Evolutionary conservation across 2,888 invertebrate species (phyloP).

Genomic region (Pantelozetes paolii): DNA sequence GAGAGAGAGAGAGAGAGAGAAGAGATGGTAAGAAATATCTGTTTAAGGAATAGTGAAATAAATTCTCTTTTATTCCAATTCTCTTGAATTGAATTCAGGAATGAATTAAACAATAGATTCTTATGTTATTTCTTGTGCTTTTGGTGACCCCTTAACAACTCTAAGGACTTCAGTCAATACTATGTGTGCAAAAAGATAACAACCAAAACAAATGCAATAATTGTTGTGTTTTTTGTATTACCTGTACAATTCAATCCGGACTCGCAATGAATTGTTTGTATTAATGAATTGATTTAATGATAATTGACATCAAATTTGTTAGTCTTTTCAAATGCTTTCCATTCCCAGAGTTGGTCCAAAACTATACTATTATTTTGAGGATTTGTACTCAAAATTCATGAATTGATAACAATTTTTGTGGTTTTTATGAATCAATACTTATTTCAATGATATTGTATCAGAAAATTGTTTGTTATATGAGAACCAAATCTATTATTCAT

Average conservation of each 20-base stretch:
- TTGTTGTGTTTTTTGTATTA: background rate
- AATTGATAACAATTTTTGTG: too few species aligned
- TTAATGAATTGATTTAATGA: too few species aligned
- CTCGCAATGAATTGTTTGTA: too few species aligned
- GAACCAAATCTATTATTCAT: background rate
- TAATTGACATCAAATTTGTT: too few species aligned
- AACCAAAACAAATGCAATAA: constrained; percentile 9
- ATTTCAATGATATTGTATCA: background rate
- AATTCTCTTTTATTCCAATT: constrained; percentile 7
- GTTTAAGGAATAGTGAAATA: background rate
- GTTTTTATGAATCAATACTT: background rate
- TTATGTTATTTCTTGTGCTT: background rate
- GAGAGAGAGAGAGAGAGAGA: background rate
- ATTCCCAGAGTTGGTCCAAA: too few species aligned
- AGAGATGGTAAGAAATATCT: background rate
- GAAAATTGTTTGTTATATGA: background rate
- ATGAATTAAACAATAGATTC: background rate
- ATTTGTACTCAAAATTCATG: too few species aligned
- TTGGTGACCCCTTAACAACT: background rate
- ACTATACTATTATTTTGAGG: too few species aligned
- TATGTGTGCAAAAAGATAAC: background rate
- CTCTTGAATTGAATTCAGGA: background rate
- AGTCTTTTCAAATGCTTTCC: too few species aligned
- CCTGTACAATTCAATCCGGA: too few species aligned
- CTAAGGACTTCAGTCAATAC: background rate